Conservation (phyloP, 2,113 vertebrate species). For the Phaethon lepturus region DNA sequence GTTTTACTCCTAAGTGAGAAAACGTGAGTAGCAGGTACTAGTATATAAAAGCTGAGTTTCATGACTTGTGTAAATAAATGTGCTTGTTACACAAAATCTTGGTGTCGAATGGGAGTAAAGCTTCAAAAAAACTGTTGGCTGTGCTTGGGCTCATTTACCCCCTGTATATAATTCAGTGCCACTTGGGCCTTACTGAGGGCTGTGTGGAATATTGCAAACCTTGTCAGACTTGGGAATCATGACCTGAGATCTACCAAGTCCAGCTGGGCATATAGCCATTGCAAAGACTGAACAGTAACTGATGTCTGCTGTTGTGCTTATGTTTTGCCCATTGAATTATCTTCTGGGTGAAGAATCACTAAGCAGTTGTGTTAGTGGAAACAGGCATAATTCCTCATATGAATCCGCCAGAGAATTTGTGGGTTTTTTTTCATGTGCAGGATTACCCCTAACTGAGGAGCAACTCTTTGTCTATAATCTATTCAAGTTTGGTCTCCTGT, state of each 20-base stretch:
- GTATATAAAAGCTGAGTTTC: background rate
- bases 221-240: background rate
- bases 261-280: background rate
- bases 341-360: background rate
- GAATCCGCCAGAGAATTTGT: background rate
- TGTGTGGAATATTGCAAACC: background rate
- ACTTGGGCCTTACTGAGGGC: background rate
- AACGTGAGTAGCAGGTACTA: background rate
- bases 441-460: background rate
- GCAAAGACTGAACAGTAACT: background rate
- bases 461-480: background rate
- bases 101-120: background rate
- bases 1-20: background rate
- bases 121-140: background rate
- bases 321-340: background rate
- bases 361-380: background rate
- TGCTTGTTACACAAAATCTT: background rate
- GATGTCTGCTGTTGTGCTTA: background rate
- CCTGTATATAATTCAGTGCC: background rate
- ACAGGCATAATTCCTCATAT: background rate
- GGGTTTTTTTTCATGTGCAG: background rate
- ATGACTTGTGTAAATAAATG: background rate
- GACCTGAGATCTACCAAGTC: background rate
- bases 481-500: background rate
- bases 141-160: background rate